Evolutionary conservation across 2,113 vertebrate genomes (phyloP).

Genomic region (Bagarius yarrelli): DNA sequence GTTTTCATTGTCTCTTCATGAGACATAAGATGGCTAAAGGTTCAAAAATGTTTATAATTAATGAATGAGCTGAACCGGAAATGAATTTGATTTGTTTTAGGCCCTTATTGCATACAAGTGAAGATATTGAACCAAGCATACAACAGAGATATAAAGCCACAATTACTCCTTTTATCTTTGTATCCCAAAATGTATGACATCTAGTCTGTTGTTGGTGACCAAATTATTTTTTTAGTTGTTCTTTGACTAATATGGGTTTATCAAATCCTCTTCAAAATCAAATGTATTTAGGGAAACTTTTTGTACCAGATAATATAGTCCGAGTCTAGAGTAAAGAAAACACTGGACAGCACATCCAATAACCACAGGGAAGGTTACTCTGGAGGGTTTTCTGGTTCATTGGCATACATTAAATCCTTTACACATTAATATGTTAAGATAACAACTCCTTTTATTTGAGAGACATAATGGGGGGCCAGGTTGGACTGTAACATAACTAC

Average conservation of each 20-base stretch:
- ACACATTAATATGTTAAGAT: not conserved
- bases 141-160: not conserved
- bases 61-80: not conserved
- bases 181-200: not conserved
- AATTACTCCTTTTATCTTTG: too few species aligned
- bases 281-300: not conserved
- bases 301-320: not conserved
- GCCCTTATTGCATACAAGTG: too few species aligned
- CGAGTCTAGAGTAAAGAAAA: too few species aligned
- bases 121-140: not conserved
- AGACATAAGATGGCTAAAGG: not conserved
- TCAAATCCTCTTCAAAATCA: not conserved
- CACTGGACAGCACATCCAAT: not conserved
- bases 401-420: not conserved
- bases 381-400: not conserved
- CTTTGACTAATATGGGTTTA: not conserved
- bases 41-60: not conserved
- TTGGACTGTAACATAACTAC: too few species aligned
- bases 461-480: too few species aligned
- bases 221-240: not conserved
- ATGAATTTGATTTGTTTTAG: not conserved
- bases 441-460: too few species aligned
- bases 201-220: not conserved
- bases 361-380: not conserved
- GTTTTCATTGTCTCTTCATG: slow-evolving; percentile 1